Evolutionary conservation across 92 coral and sea anemone species (phyloP).

Genomic region (Zoanthus sansibaricus): DNA sequence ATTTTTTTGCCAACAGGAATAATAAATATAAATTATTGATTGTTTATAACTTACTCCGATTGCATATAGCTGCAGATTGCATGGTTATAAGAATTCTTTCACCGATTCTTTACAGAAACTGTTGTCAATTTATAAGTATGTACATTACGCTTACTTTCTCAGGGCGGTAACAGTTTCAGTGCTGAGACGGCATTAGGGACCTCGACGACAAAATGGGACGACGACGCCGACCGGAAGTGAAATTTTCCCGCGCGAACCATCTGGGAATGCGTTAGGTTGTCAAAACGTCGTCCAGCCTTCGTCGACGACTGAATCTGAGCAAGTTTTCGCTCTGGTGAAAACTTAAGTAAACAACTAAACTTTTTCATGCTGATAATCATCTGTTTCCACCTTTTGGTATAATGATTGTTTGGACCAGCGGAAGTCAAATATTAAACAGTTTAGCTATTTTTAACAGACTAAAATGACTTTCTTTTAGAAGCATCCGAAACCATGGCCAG

Average conservation of each 20-base stretch:
- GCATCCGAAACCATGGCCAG: background rate
- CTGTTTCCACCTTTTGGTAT: background rate
- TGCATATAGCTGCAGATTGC: too few relatives aligned
- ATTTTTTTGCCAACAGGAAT: too few relatives aligned
- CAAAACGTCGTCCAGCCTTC: slow-evolving; percentile 54
- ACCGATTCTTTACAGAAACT: too few relatives aligned
- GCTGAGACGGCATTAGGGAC: background rate
- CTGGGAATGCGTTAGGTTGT: slow-evolving; percentile 44
- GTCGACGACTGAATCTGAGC: slow-evolving; percentile 22
- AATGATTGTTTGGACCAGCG: background rate
- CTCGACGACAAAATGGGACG: slow-evolving; percentile 46
- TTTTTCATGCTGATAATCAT: slow-evolving; percentile 1
- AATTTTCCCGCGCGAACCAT: slow-evolving; percentile 15
- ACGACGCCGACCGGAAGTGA: slow-evolving; percentile 53
- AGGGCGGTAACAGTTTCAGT: too few relatives aligned
- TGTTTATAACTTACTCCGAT: too few relatives aligned
- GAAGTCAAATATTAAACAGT: background rate
- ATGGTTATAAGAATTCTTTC: too few relatives aligned
- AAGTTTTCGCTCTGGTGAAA: background rate
- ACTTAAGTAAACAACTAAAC: background rate
- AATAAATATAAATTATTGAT: too few relatives aligned
- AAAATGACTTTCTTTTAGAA: background rate
- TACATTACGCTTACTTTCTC: too few relatives aligned
- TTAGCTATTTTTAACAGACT: background rate
- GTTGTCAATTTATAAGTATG: too few relatives aligned